These are phyloP conservation scores for Drosophila triauraria DNA, from an alignment of 1,140 invertebrate genomes.

Conservation along the genomic window DNA sequence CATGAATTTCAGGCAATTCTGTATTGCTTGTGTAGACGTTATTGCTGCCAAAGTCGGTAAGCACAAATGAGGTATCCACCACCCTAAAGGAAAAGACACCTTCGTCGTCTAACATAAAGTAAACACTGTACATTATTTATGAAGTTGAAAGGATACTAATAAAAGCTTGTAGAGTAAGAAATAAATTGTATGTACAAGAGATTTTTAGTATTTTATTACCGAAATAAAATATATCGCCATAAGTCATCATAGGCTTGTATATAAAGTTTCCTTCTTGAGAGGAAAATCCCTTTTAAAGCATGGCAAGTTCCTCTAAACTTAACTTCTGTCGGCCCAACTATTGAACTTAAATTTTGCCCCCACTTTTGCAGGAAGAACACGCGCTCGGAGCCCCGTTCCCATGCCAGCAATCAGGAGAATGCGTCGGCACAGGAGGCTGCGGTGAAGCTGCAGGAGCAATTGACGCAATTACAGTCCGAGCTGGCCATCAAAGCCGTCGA, in stretches of 20 bases:
- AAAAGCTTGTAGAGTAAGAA: not conserved
- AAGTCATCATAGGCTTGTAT: not conserved
- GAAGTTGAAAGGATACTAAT: not conserved
- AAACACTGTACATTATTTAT: not conserved
- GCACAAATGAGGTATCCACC: not conserved
- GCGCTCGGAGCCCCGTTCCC: conserved; percentile 73
- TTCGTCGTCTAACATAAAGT: not conserved
- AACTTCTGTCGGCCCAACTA: not conserved
- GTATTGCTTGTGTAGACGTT: conserved; percentile 9
- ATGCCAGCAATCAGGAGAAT: conserved; percentile 36
- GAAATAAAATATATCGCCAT: not conserved
- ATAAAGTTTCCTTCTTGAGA: not conserved
- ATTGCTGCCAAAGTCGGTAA: not conserved
- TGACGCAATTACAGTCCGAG: conserved; percentile 79
- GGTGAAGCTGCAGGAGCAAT: conserved; percentile 73
- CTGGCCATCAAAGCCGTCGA: conserved; percentile 77
- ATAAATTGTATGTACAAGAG: not conserved
- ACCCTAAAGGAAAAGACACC: not conserved
- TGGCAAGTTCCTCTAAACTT: not conserved
- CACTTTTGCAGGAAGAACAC: conserved; percentile 78
- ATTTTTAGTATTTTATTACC: not conserved
- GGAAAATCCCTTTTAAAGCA: not conserved
- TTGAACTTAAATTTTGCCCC: conserved; percentile 61
- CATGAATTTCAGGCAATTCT: conserved; percentile 7
- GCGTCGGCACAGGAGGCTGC: conserved; percentile 55